Base-by-base conservation (phyloP, 2,113 vertebrate species). In the Coptodon rendalli region DNA sequence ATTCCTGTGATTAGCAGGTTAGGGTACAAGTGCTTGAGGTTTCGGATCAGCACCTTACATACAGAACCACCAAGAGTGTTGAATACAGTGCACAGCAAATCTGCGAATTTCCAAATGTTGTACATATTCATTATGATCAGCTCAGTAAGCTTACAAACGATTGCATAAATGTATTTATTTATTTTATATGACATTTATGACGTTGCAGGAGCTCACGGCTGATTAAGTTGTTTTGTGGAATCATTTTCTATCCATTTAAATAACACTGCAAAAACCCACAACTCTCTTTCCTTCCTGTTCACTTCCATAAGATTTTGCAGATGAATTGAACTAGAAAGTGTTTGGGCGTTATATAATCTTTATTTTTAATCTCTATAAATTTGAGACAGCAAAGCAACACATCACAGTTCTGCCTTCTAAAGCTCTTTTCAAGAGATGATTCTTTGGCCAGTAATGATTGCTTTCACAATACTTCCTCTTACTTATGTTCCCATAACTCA, bases 401-500 rank as follows among this genome's bases (percentile, higher is more conserved):
- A 81, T 81, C 68, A 52, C 56, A 80, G 17, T 6, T 66, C 8
- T 59, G 17, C 54, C 24, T 76, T 45, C 29, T 71, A 63, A 82
- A 71, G 45, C 40, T 7, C 80, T 40, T 84, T 93, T 87, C 36
- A 87, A 61, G 48, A 84, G 82, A 78, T 71, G 19, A 48, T 52
- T 71, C 56, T 87, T 86, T 93, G 89, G 63, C 85, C 73, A 57
- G 76, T 86, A 81, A 89, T 91, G 82, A 92, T 93, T 93, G 86
- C 85, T 90, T 93, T 82, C 68, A 89, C 89, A 90, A 84, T 90
- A 73, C 82, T 85, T 91, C 61, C 56, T 87, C 85, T 80, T 85
- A 82, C 89, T 82, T 91, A 88, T 90, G 81, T 94, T 91, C 84
- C 84, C 48, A 83, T 88, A 86, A 89, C 87, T 93, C 91, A 90